Evolutionary conservation across 2,888 invertebrate species (phyloP), one percentile per base, ranked within the genome.

Genomic region (Cosmia pyralina): DNA sequence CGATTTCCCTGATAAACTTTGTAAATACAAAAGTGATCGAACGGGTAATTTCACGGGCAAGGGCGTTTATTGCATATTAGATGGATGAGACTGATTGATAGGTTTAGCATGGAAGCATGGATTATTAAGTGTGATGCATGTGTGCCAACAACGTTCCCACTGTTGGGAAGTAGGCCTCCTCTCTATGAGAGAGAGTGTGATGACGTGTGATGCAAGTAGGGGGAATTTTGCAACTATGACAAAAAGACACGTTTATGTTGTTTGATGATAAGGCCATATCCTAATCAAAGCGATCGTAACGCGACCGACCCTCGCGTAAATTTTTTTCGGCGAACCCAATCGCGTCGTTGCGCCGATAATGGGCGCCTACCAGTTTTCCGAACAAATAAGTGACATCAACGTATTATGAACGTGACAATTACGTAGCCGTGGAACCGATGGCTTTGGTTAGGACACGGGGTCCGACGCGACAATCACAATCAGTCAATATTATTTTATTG

Each of bases 11-110:
- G 93, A 93, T 94, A 93, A 92, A 85, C 88, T 90, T 77, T 65
- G 86, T 89, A 93, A 93, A 94, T 90, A 94, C 69, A 81, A n/a
- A 77, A 85, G 87, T 92, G 93, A 93, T 93, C 88, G 93, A 92
- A 84, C 90, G 92, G 75, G 71, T 75, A 87, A 91, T 92, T 93
- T 93, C 92, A 93, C 82, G 92, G 92, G 80, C 93, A 92, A 94
- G 92, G 93, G 87, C 87, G 75, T 52, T 81, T 78, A 81, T 82
- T 73, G 71, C 68, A 44, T 72, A 65, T 63, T 69, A 58, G 48
- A 75, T 79, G 57, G n/a, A 64, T 17, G 58, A 59, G 17, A 59
- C 63, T 80, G 77, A 72, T 80, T 55, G 67, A 72, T 75, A 72
- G 19, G 34, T 41, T 66, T 62, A 22, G 57, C 50, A 53, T 34